Base-by-base conservation (phyloP, 2,797 vertebrate species). In the Propithecus perrieri region DNA sequence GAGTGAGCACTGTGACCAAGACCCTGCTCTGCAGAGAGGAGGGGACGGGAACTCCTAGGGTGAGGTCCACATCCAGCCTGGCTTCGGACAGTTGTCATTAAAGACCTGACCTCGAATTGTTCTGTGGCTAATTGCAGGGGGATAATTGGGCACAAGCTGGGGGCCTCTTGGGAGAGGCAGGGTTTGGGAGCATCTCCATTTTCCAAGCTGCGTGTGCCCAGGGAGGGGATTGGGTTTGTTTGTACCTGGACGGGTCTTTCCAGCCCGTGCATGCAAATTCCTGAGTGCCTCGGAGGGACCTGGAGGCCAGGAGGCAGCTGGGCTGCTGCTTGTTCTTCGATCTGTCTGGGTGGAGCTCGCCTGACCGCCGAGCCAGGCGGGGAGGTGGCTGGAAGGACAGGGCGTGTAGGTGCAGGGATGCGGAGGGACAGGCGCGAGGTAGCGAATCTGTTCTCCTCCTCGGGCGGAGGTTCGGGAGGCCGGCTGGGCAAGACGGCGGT, bases 221-320 rank as follows among this genome's bases (percentile, higher is more conserved):
- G 50, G 41, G 3, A 1, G n/a, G 18, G 10, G 41, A 7, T 11
- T 48, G 86, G 86, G 12, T 20, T 38, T 7, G 74, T 24, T 18
- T 46, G 28, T 3, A 24, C 35, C 0, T 0, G 3, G 5, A 0
- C 4, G 4, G 1, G n/a, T 18, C 74, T 50, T 22, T 11, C 3
- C n/a, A 38, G 57, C n/a, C 63, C 0, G 0, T 7, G 69, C 50
- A 7, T 9, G 46, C 8, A 0, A n/a, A 63, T 55, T 20, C 20
- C 33, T 41, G 26, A 4, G 20, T 5, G 76, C 35, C 69, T 53
- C 1, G 7, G 43, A 78, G 75, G 69, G 59, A 24, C 67, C 75
- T 26, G 50, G 48, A 85, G n/a, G 28, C 46, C 65, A 6, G 87
- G 59, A 48, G 7, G 61, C 50, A 61, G 43, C 88, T 18, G 8